These are phyloP conservation scores for Erebia epiphron DNA, from an alignment of 2,888 invertebrate species.

Conservation along the genomic window DNA sequence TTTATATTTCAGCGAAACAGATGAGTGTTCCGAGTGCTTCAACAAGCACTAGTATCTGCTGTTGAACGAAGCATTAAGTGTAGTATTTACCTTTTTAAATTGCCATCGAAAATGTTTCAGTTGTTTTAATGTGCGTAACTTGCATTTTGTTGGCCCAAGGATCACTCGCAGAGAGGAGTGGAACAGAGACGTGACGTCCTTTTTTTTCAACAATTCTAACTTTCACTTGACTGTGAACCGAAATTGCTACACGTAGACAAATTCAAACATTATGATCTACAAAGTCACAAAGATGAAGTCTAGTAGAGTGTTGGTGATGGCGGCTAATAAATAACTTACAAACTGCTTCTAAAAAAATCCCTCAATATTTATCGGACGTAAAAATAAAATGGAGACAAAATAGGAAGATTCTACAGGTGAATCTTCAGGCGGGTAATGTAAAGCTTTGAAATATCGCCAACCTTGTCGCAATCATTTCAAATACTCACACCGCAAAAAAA, in stretches of 20 bases:
- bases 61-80: background rate
- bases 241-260: background rate
- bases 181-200: background rate
- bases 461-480: conserved; percentile 6
- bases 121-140: background rate
- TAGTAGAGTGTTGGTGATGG: background rate
- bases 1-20: conserved; percentile 5
- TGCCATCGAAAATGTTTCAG: background rate
- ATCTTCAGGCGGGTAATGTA: conserved; percentile 7
- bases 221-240: no score
- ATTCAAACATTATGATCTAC: background rate
- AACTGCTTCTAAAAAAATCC: background rate
- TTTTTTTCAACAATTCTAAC: background rate
- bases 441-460: conserved; percentile 9
- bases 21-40: conserved; percentile 4
- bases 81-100: background rate
- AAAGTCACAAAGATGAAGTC: background rate
- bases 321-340: background rate
- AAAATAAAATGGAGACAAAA: conserved; percentile 8
- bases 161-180: background rate
- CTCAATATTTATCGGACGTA: background rate
- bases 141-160: background rate
- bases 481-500: background rate
- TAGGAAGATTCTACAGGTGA: conserved; percentile 6
- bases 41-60: conserved; percentile 10